Percentiles rank a stretch among this genome's conserved stretches.
Conservation (phyloP, 2,113 vertebrate genomes). For the Cinclus mexicanus region DNA sequence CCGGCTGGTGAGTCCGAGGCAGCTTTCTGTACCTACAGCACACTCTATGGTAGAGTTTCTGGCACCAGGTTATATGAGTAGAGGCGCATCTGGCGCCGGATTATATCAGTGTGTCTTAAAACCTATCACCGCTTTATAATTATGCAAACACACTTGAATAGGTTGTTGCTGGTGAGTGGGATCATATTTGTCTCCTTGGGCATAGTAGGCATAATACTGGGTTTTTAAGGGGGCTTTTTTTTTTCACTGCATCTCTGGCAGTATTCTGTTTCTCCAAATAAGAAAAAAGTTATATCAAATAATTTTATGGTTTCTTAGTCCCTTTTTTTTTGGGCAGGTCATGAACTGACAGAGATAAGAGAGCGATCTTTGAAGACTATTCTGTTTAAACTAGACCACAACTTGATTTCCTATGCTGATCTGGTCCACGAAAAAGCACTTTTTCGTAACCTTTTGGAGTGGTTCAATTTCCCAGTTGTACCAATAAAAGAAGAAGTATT, state of each 20-base stretch:
- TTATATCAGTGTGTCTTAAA: accelerated
- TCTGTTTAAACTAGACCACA: slow-evolving; percentile 86
- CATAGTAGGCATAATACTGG: no score
- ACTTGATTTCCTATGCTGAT: slow-evolving; percentile 78
- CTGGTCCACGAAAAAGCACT: slow-evolving; percentile 85
- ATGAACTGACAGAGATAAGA: slow-evolving; percentile 89
- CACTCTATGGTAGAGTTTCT: not conserved
- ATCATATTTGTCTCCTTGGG: not conserved
- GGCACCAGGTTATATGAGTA: accelerated
- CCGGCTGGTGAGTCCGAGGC: no score
- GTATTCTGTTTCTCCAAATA: not conserved
- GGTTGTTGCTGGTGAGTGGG: not conserved
- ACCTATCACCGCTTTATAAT: not conserved
- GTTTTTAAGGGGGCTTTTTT: not conserved
- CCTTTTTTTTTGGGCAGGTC: slow-evolving; percentile 71
- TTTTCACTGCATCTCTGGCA: not conserved
- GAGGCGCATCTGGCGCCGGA: not conserved
- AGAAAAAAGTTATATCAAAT: not conserved
- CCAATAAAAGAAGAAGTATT: slow-evolving; percentile 87
- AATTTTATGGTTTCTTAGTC: not conserved
- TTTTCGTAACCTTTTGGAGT: slow-evolving; percentile 84
- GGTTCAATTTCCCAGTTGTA: slow-evolving; percentile 92
- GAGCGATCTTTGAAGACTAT: slow-evolving; percentile 86
- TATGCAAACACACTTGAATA: accelerated
- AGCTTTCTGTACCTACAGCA: accelerated